A percentile compares a stretch with the other conserved stretches of the same genome.
Evolutionary conservation across 1,140 invertebrate genomes (phyloP).

Genomic region (Metopolophium dirhodum): DNA sequence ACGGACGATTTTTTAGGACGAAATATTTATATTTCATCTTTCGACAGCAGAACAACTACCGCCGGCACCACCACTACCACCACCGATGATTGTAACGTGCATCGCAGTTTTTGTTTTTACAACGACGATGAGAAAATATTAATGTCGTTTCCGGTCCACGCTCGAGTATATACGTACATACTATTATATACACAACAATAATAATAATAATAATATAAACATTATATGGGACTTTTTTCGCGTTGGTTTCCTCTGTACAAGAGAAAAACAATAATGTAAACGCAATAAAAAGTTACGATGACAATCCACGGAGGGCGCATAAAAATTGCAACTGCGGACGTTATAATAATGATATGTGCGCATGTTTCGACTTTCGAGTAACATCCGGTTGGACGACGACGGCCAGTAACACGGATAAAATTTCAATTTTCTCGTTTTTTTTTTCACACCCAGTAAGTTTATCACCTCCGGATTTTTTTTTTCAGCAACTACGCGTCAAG

Average conservation of each 20-base stretch:
- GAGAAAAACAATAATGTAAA: slow-evolving; percentile 21
- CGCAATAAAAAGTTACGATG: slow-evolving; percentile 24
- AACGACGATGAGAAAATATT: slow-evolving; percentile 16
- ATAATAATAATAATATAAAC: slow-evolving; percentile 3
- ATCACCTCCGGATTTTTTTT: background rate
- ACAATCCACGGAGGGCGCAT: background rate
- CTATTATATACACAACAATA: background rate
- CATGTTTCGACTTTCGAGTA: background rate
- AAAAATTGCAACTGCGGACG: background rate
- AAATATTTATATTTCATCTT: background rate
- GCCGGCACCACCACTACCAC: too few species aligned
- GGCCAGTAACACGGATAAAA: background rate
- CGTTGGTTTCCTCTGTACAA: background rate
- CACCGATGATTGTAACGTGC: background rate
- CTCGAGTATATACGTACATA: background rate
- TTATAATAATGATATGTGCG: background rate
- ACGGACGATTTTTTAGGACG: background rate
- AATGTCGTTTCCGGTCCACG: background rate
- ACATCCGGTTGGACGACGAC: background rate
- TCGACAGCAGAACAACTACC: background rate
- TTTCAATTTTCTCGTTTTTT: background rate
- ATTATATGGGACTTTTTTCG: background rate
- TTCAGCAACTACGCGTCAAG: background rate
- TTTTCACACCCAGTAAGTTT: background rate
- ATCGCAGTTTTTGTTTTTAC: background rate